Percentiles rank a stretch among this genome's conserved stretches.
These are phyloP conservation scores for Microplitis manilae DNA, from an alignment of 2,888 invertebrate genomes.

Conservation along the genomic window DNA sequence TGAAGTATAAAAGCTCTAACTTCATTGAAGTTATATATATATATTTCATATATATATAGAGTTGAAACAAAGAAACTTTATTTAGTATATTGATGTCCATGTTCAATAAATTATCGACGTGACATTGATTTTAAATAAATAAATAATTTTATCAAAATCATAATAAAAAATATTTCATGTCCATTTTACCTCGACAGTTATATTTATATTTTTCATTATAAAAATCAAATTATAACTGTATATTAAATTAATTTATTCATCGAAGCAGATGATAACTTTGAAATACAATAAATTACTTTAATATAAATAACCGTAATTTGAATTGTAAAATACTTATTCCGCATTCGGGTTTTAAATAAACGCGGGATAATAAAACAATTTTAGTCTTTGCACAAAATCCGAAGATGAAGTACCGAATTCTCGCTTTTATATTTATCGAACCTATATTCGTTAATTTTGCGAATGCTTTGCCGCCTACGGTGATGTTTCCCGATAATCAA, in stretches of 20 bases:
- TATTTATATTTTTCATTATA: too few species aligned
- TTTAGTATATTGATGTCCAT: neutral
- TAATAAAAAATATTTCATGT: too few species aligned
- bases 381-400: neutral
- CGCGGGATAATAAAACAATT: neutral
- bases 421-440: neutral
- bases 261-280: neutral
- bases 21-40: neutral
- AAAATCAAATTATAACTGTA: neutral
- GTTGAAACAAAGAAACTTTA: neutral
- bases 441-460: neutral
- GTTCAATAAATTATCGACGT: neutral
- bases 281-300: neutral
- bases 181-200: too few species aligned
- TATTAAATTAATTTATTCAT: slow-evolving; percentile 3
- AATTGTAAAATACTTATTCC: too few species aligned
- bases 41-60: neutral
- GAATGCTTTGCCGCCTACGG: neutral
- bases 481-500: neutral
- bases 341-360: neutral
- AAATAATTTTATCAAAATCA: too few species aligned
- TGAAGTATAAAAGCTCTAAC: neutral
- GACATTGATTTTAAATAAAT: neutral
- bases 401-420: neutral
- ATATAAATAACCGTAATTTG: too few species aligned